Base-by-base conservation (phyloP, 2,113 vertebrate species). In the Lepidothrix coronata region DNA sequence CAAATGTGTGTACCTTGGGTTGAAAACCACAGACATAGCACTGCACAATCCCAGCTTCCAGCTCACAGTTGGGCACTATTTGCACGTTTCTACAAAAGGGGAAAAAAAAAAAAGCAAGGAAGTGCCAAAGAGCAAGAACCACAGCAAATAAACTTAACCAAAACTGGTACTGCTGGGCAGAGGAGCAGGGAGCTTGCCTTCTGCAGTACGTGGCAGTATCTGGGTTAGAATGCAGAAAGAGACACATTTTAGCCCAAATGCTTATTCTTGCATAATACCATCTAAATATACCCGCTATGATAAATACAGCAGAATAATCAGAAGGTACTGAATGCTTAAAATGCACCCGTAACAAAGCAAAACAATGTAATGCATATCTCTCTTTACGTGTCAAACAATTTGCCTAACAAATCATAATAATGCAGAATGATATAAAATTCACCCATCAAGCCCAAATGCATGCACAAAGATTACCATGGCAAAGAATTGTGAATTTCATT, bases 401-500 rank as follows among this genome's bases (percentile, higher is more conserved):
- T 89, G 66, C 96, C 97, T 95, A 97, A 97, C 96, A 97, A 95
- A 97, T 97, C 96, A 93, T 95, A 91, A 92, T 74, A 52, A 93
- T 71, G 86, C 91, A 93, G 89, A 97, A 95, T 68, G 93, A 97
- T 87, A 95, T 81, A 93, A 93, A 95, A 97, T 91, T 96, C 94
- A 85, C 96, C 96, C 96, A 96, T 97, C 82, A 44, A 95, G 94
- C 95, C 96, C 96, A 95, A 95, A 96, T 73, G 88, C 95, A 91
- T 46, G 96, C 87, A 96, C 8, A 8, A 57, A 93, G 96, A 97
- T 97, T 97, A 95, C 97, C 85, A 97, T 93, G 96, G 97, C 97
- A 97, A 97, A 96, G 96, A 97, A 97, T 94, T 95, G 98, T 96
- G 97, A 98, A 98, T 98, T 98, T 98, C 98, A 98, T 98, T 98